These are phyloP conservation scores for Slavum lentiscoides DNA, from an alignment of 2,888 invertebrate species.

Conservation along the genomic window DNA sequence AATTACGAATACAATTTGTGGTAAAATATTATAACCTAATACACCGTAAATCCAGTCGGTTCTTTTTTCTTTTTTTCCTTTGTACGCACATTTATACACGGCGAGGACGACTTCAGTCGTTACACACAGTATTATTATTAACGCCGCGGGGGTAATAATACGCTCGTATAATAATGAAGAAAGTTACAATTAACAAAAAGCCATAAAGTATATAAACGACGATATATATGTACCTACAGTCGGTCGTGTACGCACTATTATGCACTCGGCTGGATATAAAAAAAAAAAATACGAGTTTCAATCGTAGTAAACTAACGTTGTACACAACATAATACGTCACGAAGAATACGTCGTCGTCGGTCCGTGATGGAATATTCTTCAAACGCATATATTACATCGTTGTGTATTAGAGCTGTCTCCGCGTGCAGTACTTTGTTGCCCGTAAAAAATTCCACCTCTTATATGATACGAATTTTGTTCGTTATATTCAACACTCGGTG, in stretches of 20 bases:
- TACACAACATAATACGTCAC: slow-evolving; percentile 1
- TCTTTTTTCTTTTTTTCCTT: not conserved
- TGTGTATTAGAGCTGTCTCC: too few relatives aligned
- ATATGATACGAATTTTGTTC: too few relatives aligned
- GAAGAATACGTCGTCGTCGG: slow-evolving; percentile 2
- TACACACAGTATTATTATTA: slow-evolving; percentile 28
- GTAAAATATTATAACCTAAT: slow-evolving; percentile 48
- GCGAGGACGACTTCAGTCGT: slow-evolving; percentile 4
- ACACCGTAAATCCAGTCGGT: slow-evolving; percentile 48
- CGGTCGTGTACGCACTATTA: not conserved
- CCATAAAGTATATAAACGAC: slow-evolving; percentile 44
- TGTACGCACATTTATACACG: not conserved
- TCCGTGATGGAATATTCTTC: slow-evolving; percentile 1
- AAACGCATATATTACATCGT: not conserved
- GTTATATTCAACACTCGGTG: too few relatives aligned
- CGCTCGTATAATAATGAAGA: slow-evolving; percentile 37
- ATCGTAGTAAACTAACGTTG: slow-evolving; percentile 28
- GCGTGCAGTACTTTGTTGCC: too few relatives aligned
- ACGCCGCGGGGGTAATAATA: slow-evolving; percentile 47
- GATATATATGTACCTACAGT: not conserved
- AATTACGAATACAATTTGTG: slow-evolving; percentile 50
- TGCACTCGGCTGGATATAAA: slow-evolving; percentile 36
- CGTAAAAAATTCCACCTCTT: too few relatives aligned
- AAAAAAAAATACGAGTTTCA: slow-evolving; percentile 33
- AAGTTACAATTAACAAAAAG: slow-evolving; percentile 52